Evolutionary conservation across 2,888 invertebrate species (phyloP).

Genomic region (Meteorus cinctellus): DNA sequence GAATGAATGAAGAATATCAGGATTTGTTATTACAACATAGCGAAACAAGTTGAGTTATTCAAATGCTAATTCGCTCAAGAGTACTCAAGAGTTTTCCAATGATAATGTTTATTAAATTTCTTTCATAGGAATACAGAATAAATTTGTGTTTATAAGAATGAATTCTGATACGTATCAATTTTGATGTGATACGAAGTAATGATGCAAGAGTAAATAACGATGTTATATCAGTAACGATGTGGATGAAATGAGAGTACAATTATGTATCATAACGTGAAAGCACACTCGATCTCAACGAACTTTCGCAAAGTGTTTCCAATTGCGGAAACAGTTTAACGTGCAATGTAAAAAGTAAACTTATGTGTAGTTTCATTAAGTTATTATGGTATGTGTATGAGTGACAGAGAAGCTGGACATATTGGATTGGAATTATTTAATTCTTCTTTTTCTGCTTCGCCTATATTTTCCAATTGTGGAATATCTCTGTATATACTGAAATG

Average conservation of each 20-base stretch:
- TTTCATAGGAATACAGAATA: too few relatives aligned
- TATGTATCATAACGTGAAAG: conserved; percentile 1
- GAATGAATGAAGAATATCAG: too few relatives aligned
- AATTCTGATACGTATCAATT: neutral
- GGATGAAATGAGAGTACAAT: neutral
- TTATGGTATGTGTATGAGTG: neutral
- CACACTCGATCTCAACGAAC: neutral
- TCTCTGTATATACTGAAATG: neutral
- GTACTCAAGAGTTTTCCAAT: too few relatives aligned
- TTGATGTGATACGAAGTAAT: neutral
- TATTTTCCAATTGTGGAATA: neutral
- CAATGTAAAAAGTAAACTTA: neutral
- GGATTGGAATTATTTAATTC: neutral
- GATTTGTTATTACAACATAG: too few relatives aligned
- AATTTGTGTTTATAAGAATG: neutral
- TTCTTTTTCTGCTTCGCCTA: neutral
- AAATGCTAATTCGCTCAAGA: neutral
- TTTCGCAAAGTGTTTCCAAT: neutral
- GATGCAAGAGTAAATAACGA: neutral
- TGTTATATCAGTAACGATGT: neutral
- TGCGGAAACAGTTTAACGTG: neutral
- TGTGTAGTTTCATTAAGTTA: neutral
- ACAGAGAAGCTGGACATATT: neutral
- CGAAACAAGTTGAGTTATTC: neutral
- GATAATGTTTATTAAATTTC: too few relatives aligned